phyloP scores from a whole-genome alignment of 2,797 vertebrate species.

The Adelosebastes latens region DNA sequence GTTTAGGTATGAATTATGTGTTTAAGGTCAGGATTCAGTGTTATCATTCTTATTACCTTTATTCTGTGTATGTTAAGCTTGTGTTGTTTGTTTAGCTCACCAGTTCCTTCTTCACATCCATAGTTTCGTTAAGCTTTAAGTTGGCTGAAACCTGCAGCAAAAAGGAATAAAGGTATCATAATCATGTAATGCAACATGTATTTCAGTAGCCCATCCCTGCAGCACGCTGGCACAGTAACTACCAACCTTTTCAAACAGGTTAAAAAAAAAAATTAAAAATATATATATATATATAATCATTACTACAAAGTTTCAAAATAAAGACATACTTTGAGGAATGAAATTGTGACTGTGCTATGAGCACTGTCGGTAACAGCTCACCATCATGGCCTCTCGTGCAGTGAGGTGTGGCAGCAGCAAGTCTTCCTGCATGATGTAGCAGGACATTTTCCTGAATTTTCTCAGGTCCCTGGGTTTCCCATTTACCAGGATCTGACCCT shows the following conservation, averaged over 20 bases:
- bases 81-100: slow-evolving; percentile 75
- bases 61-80: neutral
- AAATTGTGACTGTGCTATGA: neutral
- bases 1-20: neutral
- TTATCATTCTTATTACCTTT: neutral
- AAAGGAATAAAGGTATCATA: neutral
- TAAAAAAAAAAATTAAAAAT: neutral
- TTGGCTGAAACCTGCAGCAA: slow-evolving; percentile 90
- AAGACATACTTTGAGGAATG: neutral
- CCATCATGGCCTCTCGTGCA: slow-evolving; percentile 91
- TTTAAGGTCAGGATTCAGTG: neutral
- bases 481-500: slow-evolving; percentile 93
- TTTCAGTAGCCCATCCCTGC: neutral
- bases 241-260: neutral
- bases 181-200: neutral
- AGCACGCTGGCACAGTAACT: neutral
- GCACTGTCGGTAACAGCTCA: slow-evolving; percentile 44
- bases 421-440: slow-evolving; percentile 98
- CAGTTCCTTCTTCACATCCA: slow-evolving; percentile 93
- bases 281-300: no score
- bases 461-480: slow-evolving; percentile 89
- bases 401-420: slow-evolving; percentile 93
- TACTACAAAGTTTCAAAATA: neutral
- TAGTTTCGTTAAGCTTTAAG: slow-evolving; percentile 90
- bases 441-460: slow-evolving; percentile 96